Conservation (phyloP, 2,113 vertebrate species). For the Periophthalmus modestus region DNA sequence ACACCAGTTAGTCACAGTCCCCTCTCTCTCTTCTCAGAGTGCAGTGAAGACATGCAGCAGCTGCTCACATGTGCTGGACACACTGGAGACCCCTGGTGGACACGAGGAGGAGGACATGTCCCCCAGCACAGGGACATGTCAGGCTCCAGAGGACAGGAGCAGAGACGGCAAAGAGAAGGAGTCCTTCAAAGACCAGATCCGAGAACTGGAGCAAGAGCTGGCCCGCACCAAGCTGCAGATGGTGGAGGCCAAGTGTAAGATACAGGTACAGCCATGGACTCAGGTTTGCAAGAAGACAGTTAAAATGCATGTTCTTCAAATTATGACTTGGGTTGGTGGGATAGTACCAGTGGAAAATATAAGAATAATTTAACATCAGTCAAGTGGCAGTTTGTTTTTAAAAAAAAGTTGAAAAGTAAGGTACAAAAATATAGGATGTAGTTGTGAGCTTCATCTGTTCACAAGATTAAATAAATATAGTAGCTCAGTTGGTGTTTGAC, state of each 20-base stretch:
- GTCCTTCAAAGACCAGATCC: constrained; percentile 82
- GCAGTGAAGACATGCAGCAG: constrained; percentile 83
- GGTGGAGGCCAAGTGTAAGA: constrained; percentile 93
- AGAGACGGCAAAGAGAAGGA: constrained; percentile 70
- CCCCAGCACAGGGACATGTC: background rate
- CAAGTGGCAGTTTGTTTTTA: too few species aligned
- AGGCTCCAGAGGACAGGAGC: background rate
- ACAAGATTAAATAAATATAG: too few species aligned
- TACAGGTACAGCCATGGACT: constrained; percentile 80
- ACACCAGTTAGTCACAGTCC: background rate
- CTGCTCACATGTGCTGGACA: constrained; percentile 81
- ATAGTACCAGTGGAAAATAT: too few species aligned
- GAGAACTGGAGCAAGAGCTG: constrained; percentile 88
- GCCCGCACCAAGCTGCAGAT: constrained; percentile 92
- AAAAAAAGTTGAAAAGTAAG: too few species aligned
- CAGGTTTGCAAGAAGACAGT: too few species aligned
- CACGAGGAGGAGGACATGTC: constrained; percentile 5
- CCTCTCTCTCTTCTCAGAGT: constrained; percentile 65
- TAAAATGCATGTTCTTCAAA: too few species aligned
- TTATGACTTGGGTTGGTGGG: too few species aligned
- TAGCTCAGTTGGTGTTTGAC: too few species aligned
- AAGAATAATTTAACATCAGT: too few species aligned
- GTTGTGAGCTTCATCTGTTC: too few species aligned
- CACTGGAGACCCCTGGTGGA: constrained; percentile 65
- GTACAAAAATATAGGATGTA: too few species aligned